A percentile compares a stretch with the other conserved stretches of the same genome.
Conservation (phyloP, 2,797 vertebrate species). For the Adelosebastes latens region DNA sequence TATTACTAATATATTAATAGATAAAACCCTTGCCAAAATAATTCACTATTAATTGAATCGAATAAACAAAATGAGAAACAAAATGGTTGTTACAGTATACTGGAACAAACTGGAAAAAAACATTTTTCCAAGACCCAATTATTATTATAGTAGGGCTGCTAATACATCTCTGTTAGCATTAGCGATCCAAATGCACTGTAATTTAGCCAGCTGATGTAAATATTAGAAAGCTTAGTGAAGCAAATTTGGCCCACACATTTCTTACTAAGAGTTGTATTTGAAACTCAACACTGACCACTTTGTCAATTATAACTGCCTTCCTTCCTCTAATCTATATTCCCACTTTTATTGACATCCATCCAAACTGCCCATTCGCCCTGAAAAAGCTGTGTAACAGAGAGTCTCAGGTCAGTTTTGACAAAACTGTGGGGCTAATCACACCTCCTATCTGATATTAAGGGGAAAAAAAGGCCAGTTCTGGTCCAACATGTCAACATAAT, state of each 20-base stretch:
- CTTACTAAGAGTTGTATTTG: not conserved
- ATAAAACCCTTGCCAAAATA: not conserved
- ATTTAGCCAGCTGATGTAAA: not conserved
- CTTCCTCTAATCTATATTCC: not conserved
- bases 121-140: not conserved
- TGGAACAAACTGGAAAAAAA: not conserved
- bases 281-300: not conserved
- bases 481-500: not conserved
- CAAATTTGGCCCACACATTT: not conserved
- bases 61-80: not conserved
- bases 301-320: not conserved
- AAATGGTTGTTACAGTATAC: not conserved
- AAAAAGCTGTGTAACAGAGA: conserved; percentile 3
- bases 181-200: not conserved
- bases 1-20: not conserved
- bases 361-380: not conserved
- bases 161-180: not conserved
- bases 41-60: not conserved
- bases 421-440: not conserved
- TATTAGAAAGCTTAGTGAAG: not conserved
- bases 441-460: not conserved
- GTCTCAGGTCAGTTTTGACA: not conserved
- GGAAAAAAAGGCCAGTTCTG: not conserved
- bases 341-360: not conserved
- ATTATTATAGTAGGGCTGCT: not conserved